These are phyloP conservation scores for Stenurella melanura DNA, from an alignment of 2,888 invertebrate genomes.

Conservation along the genomic window DNA sequence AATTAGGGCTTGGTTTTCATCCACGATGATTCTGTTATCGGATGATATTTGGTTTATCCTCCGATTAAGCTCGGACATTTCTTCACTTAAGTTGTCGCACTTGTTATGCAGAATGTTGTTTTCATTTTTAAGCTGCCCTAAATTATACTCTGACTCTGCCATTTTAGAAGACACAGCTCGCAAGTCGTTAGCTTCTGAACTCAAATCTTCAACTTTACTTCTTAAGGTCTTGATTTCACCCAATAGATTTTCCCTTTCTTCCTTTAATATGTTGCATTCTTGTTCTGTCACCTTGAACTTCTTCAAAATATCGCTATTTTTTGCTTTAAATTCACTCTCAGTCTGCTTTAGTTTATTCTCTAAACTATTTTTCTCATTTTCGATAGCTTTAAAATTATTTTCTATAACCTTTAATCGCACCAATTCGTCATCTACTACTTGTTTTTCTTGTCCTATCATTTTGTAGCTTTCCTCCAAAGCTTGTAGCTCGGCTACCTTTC, in stretches of 20 bases:
- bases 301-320: conserved; percentile 27
- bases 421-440: conserved; percentile 47
- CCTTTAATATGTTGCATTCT: conserved; percentile 42
- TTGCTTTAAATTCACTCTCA: conserved; percentile 38
- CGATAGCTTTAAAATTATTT: conserved; percentile 17
- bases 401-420: conserved; percentile 35
- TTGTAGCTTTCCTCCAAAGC: conserved; percentile 41
- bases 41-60: conserved; percentile 64
- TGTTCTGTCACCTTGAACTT: conserved; percentile 44
- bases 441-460: conserved; percentile 38
- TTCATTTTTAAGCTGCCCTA: conserved; percentile 42
- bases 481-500: conserved; percentile 40
- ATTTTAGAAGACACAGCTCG: conserved; percentile 25
- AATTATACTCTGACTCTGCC: conserved; percentile 28
- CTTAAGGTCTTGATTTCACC: conserved; percentile 50
- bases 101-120: conserved; percentile 49
- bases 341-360: conserved; percentile 41
- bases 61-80: conserved; percentile 63
- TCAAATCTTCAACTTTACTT: conserved; percentile 50
- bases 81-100: conserved; percentile 55
- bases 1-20: conserved; percentile 66
- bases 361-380: conserved; percentile 38
- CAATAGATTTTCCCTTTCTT: conserved; percentile 48
- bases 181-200: conserved; percentile 33
- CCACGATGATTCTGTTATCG: conserved; percentile 66